phyloP scores from a whole-genome alignment of 2,113 vertebrate species.

The Trichechus manatus region DNA sequence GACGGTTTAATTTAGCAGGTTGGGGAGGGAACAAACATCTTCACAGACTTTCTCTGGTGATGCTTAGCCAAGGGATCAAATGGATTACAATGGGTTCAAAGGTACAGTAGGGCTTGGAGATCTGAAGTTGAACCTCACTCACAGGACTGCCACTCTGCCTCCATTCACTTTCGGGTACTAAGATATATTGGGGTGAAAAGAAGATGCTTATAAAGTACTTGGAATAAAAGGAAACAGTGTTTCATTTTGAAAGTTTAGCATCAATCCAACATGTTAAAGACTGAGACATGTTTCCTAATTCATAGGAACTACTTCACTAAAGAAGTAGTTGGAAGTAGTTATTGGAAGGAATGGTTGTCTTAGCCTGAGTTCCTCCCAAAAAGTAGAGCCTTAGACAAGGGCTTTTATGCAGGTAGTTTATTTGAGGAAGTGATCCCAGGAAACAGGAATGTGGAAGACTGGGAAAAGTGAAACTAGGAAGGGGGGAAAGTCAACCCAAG shows the following conservation, averaged over 20 bases:
- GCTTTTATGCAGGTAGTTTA: not conserved
- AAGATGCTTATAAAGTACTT: conserved; percentile 25
- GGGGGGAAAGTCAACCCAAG: not conserved
- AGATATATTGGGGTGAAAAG: not conserved
- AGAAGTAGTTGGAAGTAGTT: conserved; percentile 13
- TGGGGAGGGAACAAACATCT: not conserved
- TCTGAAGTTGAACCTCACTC: not conserved
- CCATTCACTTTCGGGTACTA: not conserved
- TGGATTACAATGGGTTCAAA: not conserved
- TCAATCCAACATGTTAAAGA: not conserved
- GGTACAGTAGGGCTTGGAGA: not conserved
- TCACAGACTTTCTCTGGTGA: not conserved
- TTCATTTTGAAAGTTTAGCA: not conserved
- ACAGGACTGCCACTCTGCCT: not conserved
- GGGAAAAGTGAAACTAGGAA: not conserved
- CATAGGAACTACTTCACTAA: not conserved
- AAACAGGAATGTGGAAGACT: not conserved
- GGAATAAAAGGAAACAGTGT: not conserved
- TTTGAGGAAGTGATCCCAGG: not conserved
- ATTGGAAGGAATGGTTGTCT: not conserved
- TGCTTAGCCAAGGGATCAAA: conserved; percentile 8
- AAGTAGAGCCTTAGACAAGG: not conserved
- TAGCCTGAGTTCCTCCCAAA: not conserved
- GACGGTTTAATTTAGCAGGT: not conserved
- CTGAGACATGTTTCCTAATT: not conserved